Evolutionary conservation across 2,797 vertebrate species (phyloP).

Genomic region (Tamandua tetradactyla): DNA sequence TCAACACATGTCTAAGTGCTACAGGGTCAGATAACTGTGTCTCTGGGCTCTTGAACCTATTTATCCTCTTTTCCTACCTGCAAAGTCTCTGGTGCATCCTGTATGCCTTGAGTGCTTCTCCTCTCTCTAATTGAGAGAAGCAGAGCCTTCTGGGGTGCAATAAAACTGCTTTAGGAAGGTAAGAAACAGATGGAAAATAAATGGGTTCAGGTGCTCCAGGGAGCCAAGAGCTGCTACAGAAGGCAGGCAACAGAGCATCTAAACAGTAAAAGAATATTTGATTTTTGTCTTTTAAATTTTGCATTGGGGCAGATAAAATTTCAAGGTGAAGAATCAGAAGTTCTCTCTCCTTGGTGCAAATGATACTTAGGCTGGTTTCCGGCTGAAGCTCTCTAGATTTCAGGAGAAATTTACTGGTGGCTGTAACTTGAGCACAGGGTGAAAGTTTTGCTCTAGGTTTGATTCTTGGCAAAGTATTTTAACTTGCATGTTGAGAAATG

Average conservation of each 20-base stretch:
- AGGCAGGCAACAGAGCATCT: constrained; percentile 47
- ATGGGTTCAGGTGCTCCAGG: constrained; percentile 62
- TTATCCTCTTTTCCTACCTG: constrained; percentile 62
- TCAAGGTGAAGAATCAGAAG: not conserved
- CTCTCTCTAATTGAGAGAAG: constrained; percentile 63
- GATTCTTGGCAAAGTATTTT: not conserved
- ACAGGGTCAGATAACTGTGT: not conserved
- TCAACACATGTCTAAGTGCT: not conserved
- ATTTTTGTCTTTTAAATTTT: constrained; percentile 69
- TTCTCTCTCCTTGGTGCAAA: not conserved
- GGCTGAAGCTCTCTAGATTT: not conserved
- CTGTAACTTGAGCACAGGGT: not conserved
- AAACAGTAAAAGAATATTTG: constrained; percentile 50
- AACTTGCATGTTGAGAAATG: not conserved
- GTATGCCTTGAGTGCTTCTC: constrained; percentile 62
- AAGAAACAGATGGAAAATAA: constrained; percentile 79
- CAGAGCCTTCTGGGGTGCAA: constrained; percentile 67
- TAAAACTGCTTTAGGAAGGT: constrained; percentile 71
- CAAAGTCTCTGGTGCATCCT: constrained; percentile 50
- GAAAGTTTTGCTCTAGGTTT: not conserved
- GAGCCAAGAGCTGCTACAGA: constrained; percentile 27
- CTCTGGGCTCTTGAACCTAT: constrained; percentile 58
- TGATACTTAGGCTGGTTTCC: not conserved
- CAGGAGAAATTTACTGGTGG: not conserved
- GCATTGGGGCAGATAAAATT: constrained; percentile 24